Evolutionary conservation across 2,113 vertebrate species (phyloP).

Genomic region (Sander lucioperca): DNA sequence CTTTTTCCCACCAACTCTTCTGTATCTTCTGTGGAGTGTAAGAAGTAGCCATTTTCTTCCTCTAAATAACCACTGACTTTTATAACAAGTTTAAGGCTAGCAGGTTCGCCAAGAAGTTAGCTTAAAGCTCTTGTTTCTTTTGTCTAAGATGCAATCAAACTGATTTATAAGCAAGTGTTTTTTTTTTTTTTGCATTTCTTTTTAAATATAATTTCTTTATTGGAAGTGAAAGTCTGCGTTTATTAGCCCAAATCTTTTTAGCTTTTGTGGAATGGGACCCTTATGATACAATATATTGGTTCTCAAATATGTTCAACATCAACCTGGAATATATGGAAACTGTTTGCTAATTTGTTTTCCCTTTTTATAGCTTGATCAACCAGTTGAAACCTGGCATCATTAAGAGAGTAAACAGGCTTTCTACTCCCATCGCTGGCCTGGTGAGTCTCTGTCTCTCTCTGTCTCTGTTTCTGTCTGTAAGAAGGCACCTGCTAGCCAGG

Average conservation of each 20-base stretch:
- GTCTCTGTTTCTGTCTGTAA: background rate
- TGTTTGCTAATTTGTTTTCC: background rate
- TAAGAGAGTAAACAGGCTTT: conserved; percentile 92
- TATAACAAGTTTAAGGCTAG: background rate
- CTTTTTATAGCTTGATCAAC: conserved; percentile 90
- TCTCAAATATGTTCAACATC: background rate
- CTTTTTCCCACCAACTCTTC: background rate
- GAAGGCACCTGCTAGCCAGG: conserved; percentile 45
- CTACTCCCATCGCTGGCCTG: conserved; percentile 97
- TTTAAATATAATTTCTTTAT: background rate
- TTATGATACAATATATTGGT: background rate
- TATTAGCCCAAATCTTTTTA: background rate
- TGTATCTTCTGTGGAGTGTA: background rate
- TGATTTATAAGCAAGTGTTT: background rate
- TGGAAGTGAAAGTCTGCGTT: background rate
- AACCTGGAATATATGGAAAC: background rate
- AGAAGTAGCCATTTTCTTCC: background rate
- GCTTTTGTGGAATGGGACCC: background rate
- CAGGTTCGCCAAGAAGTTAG: background rate
- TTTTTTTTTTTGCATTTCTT: background rate
- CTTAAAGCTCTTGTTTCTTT: background rate
- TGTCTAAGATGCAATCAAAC: background rate
- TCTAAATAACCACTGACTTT: background rate
- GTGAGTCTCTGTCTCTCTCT: conserved; percentile 79
- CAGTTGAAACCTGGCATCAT: conserved; percentile 93